phyloP scores from a whole-genome alignment of 2,888 invertebrate genomes.

The Sphinx pinastri region DNA sequence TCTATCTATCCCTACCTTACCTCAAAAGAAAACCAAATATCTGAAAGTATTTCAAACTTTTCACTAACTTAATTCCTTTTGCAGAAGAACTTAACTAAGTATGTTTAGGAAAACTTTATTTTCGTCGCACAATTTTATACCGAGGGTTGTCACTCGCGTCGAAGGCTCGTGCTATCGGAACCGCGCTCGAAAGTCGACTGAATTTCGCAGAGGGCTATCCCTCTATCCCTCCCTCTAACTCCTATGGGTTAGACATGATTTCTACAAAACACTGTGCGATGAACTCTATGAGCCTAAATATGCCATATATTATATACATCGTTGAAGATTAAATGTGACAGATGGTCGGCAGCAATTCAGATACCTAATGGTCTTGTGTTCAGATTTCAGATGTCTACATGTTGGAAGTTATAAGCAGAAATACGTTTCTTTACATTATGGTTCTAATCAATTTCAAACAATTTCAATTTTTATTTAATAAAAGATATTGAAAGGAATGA shows the following conservation, averaged over 20 bases:
- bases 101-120: not conserved
- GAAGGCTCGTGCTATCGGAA: slow-evolving; percentile 37
- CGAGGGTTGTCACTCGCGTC: slow-evolving; percentile 14
- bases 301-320: not conserved
- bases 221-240: too few relatives aligned
- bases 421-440: too few relatives aligned
- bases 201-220: not conserved
- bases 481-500: not conserved
- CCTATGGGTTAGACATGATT: not conserved
- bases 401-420: not conserved
- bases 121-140: not conserved
- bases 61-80: not conserved
- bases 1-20: too few relatives aligned
- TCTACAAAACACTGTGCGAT: not conserved
- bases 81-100: not conserved
- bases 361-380: not conserved
- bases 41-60: not conserved
- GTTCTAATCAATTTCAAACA: too few relatives aligned
- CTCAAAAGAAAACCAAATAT: too few relatives aligned
- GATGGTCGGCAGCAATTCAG: not conserved
- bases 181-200: slow-evolving; percentile 39
- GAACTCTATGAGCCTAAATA: slow-evolving; percentile 10
- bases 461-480: not conserved
- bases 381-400: not conserved
- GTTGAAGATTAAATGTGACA: not conserved